Percentiles rank a stretch among this genome's conserved stretches.
Conservation (phyloP, 2,113 vertebrate species). For the Tupaia tana region DNA sequence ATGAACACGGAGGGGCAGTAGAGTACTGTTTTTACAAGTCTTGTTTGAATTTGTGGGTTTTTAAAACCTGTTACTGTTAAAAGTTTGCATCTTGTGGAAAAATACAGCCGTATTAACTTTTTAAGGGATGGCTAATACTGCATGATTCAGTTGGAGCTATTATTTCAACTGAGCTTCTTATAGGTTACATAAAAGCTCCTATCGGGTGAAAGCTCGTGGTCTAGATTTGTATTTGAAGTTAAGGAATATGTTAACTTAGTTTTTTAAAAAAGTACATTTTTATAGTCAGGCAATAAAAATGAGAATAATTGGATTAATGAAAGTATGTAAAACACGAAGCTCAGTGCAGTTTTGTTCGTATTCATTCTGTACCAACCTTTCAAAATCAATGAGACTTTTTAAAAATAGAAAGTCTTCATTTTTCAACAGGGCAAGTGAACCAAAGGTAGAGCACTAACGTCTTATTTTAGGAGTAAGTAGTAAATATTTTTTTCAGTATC, state of each 20-base stretch:
- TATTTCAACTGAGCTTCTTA: neutral
- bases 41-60: slow-evolving; percentile 46
- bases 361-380: slow-evolving; percentile 8
- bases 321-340: slow-evolving; percentile 51
- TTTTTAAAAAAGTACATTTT: slow-evolving; percentile 49
- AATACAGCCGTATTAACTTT: slow-evolving; percentile 22
- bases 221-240: slow-evolving; percentile 60
- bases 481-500: slow-evolving; percentile 24
- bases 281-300: slow-evolving; percentile 42
- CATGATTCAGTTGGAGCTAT: slow-evolving; percentile 32
- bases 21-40: slow-evolving; percentile 75
- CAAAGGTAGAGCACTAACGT: slow-evolving; percentile 46
- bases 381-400: slow-evolving; percentile 32
- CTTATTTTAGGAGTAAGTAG: slow-evolving; percentile 46
- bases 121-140: neutral
- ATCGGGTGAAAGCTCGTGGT: neutral
- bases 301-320: slow-evolving; percentile 10
- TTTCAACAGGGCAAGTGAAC: slow-evolving; percentile 44
- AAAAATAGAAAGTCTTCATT: slow-evolving; percentile 25
- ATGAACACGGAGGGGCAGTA: slow-evolving; percentile 87
- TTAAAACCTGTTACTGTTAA: slow-evolving; percentile 9
- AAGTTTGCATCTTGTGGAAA: slow-evolving; percentile 23
- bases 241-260: slow-evolving; percentile 56
- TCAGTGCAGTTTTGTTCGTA: neutral
- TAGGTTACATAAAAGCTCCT: neutral